Evolutionary conservation across 2,113 vertebrate genomes (phyloP).

Genomic region (Callipepla squamata): DNA sequence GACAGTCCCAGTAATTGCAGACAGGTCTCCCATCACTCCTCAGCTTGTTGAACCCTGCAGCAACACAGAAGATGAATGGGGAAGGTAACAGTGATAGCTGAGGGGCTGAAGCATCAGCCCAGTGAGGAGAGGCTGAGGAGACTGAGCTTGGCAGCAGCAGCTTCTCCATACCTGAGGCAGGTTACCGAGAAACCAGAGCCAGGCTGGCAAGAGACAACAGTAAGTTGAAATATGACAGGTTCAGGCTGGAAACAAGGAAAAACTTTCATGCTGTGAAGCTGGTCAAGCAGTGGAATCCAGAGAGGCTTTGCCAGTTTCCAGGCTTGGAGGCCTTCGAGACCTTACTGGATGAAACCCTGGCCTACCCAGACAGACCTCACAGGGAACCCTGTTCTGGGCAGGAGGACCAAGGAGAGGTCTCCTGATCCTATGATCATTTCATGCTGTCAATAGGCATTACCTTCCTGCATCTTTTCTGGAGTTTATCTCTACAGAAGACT

Average conservation of each 20-base stretch:
- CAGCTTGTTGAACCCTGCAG: accelerated
- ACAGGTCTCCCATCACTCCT: not conserved
- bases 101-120: not conserved
- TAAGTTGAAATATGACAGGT: accelerated
- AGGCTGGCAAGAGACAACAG: not conserved
- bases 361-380: not conserved
- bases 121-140: not conserved
- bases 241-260: not conserved
- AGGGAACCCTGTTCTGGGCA: not conserved
- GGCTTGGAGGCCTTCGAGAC: not conserved
- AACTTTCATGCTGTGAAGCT: not conserved
- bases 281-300: not conserved
- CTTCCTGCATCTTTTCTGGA: not conserved
- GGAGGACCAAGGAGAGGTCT: not conserved
- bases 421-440: not conserved
- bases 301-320: not conserved
- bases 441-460: not conserved
- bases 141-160: not conserved
- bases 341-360: not conserved
- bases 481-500: not conserved
- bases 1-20: not conserved
- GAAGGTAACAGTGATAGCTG: accelerated
- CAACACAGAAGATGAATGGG: accelerated
- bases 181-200: not conserved
- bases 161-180: not conserved